Evolutionary conservation across 2,113 vertebrate species (phyloP).

Genomic region (Nibea coibor): DNA sequence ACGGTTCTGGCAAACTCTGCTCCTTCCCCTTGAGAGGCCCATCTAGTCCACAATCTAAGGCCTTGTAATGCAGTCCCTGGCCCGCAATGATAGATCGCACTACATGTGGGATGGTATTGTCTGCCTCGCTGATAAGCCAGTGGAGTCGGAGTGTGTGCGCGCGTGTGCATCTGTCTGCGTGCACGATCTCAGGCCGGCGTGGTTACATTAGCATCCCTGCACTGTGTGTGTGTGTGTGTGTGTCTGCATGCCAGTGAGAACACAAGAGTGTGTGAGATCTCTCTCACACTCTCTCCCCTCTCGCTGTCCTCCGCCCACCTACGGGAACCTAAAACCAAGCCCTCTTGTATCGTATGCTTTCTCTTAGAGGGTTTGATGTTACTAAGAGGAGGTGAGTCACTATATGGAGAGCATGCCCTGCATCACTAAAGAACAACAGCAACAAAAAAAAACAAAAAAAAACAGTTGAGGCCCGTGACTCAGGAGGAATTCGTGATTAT

Average conservation of each 20-base stretch:
- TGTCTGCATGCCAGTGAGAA: slow-evolving; percentile 21
- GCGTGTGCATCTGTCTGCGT: background rate
- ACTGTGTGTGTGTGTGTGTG: background rate
- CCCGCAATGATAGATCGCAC: slow-evolving; percentile 76
- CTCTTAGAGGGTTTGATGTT: slow-evolving; percentile 29
- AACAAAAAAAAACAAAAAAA: slow-evolving; percentile 19
- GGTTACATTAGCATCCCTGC: slow-evolving; percentile 29
- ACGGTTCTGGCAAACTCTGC: slow-evolving; percentile 63
- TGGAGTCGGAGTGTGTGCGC: slow-evolving; percentile 40
- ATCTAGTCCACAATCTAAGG: slow-evolving; percentile 78
- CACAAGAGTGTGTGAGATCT: slow-evolving; percentile 16
- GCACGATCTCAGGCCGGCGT: background rate
- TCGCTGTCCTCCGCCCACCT: slow-evolving; percentile 5
- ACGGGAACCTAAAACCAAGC: slow-evolving; percentile 23
- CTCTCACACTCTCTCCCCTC: background rate
- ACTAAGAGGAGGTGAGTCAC: slow-evolving; percentile 49
- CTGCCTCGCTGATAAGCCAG: slow-evolving; percentile 76
- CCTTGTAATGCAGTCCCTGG: slow-evolving; percentile 79
- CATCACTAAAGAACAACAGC: slow-evolving; percentile 31
- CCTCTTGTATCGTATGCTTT: slow-evolving; percentile 1
- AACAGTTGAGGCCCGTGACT: slow-evolving; percentile 36
- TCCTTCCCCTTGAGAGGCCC: slow-evolving; percentile 69
- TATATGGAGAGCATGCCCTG: slow-evolving; percentile 29
- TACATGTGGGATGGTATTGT: slow-evolving; percentile 76
- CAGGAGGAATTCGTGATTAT: slow-evolving; percentile 21